Evolutionary conservation across 23 tunicate genomes (phyloP), one percentile per base, ranked within the genome.

Genomic region (Ascidia mentula): DNA sequence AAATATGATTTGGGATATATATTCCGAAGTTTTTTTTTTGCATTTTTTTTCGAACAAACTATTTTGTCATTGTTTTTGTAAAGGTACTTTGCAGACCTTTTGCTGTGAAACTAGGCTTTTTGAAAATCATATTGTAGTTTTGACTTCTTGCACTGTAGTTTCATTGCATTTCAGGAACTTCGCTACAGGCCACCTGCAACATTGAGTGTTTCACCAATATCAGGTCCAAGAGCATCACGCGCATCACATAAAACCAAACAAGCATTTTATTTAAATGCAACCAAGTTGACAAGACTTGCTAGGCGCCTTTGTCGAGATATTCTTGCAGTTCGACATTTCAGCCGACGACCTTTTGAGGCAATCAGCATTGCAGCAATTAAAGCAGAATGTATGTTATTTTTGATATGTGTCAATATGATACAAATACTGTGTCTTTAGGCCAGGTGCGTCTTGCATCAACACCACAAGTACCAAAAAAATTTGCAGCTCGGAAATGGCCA

Each of bases 191-290:
- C 89, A 34, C 86, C 96, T 26, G 74, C 53, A 33, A 46, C 86
- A 26, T 35, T 61, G 18, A 69, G 73, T 59, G 87, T 71, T 8
- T 36, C 72, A n/a, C 40, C 95, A 28, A 61, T 74, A 3, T 53
- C 70, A 31, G 85, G 85, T 8, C 82, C 79, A 34, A 87, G 89
- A 39, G 32, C 84, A 37, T 83, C 75, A 30, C 79, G 90, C 0
- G 71, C 82, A 18, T 79, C 97, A 18, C 97, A 86, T 79, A 93
- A 93, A 45, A 93, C 92, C 75, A 93, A 93, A 53, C 93, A 88
- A 46, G 98, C 98, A 6, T 93, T 93, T 60, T 88, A 76, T 69
- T 86, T 93, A n/a, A 81, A 90, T 42, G 87, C 98, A 15, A 93
- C 98, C 39, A 88, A 88, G 77, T 86, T 93, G 0, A 93, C 98